These are phyloP conservation scores for Cheilinus undulatus DNA, from an alignment of 2,113 vertebrate species.

Conservation along the genomic window DNA sequence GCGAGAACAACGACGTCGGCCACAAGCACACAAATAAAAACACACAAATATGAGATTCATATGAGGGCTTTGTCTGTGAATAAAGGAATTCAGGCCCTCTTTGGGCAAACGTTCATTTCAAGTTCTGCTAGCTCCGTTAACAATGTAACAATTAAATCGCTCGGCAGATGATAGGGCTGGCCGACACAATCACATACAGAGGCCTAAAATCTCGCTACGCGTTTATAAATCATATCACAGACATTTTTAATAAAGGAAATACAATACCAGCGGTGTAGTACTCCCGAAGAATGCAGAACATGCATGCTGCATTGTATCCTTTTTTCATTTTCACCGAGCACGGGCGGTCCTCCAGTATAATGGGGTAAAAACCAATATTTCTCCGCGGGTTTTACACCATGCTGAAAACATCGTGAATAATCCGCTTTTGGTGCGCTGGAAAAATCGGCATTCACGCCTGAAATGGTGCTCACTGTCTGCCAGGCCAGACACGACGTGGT, in stretches of 20 bases:
- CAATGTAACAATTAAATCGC: constrained; percentile 81
- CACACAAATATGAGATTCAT: constrained; percentile 12
- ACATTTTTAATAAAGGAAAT: constrained; percentile 56
- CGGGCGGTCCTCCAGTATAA: constrained; percentile 80
- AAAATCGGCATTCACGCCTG: constrained; percentile 48
- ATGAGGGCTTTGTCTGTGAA: constrained; percentile 37
- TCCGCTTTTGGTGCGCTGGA: constrained; percentile 68
- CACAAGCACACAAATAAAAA: constrained; percentile 43
- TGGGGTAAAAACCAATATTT: constrained; percentile 76
- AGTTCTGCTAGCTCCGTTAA: constrained; percentile 77
- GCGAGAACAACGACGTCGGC: constrained; percentile 76
- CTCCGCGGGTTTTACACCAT: constrained; percentile 78
- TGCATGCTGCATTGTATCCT: constrained; percentile 80
- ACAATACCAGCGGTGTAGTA: constrained; percentile 75
- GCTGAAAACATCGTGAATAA: constrained; percentile 79
- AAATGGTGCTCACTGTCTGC: constrained; percentile 66
- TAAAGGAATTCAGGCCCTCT: constrained; percentile 53
- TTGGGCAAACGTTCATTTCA: constrained; percentile 59
- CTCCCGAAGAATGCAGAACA: constrained; percentile 78
- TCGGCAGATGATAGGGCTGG: constrained; percentile 75
- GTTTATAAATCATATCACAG: constrained; percentile 67
- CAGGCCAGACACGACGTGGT: constrained; percentile 76
- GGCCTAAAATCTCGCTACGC: constrained; percentile 71
- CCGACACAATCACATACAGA: constrained; percentile 74
- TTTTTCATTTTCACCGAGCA: constrained; percentile 78